Conservation (phyloP, 2,888 invertebrate species). For the Harpalus rufipes region DNA sequence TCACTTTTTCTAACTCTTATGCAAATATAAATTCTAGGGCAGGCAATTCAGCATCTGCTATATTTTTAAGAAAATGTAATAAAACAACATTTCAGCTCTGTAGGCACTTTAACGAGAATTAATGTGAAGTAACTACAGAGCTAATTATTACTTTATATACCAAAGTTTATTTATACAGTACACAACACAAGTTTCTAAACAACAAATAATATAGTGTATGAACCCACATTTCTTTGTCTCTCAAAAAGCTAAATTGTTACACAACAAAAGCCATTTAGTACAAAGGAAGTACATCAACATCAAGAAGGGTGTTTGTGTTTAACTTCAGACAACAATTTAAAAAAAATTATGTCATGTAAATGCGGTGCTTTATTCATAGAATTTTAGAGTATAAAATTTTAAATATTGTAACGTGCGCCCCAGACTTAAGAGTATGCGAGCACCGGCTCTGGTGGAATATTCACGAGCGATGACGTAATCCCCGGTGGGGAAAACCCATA, state of each 20-base stretch:
- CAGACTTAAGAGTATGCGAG: too few relatives aligned
- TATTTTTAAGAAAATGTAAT: constrained; percentile 1
- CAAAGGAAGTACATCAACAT: too few relatives aligned
- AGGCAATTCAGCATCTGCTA: neutral
- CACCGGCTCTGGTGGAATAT: too few relatives aligned
- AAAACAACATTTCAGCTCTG: neutral
- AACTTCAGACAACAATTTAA: too few relatives aligned
- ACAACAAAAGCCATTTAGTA: too few relatives aligned
- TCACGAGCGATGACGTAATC: too few relatives aligned
- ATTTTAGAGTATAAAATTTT: too few relatives aligned
- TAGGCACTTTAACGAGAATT: constrained; percentile 5
- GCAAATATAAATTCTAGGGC: constrained; percentile 9
- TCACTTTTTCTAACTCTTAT: constrained; percentile 17
- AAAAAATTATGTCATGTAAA: too few relatives aligned
- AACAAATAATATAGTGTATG: neutral
- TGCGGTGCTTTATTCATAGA: too few relatives aligned
- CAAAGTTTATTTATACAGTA: neutral
- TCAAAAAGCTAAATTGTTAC: neutral
- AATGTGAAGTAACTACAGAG: neutral
- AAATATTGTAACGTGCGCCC: too few relatives aligned
- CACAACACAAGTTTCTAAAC: constrained; percentile 2
- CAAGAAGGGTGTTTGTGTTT: too few relatives aligned
- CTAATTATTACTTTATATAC: constrained; percentile 7
- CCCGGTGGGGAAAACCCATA: too few relatives aligned
- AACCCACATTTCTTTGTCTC: neutral